Base-by-base conservation (phyloP, 2,797 vertebrate genomes). In the Limosa lapponica region DNA sequence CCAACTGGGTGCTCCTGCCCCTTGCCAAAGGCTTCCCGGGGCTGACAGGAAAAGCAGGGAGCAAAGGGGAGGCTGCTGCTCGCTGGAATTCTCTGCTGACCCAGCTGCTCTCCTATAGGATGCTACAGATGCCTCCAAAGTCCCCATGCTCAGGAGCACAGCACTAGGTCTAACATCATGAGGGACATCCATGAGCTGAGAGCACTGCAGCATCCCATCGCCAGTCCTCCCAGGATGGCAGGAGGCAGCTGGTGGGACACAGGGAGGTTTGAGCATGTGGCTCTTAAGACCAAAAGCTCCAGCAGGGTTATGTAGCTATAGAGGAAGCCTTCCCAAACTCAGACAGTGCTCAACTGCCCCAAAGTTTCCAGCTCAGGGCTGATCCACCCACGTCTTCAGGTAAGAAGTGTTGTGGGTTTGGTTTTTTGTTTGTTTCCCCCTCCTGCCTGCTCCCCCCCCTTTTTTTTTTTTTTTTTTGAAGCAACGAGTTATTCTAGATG, bases 401-500 rank as follows among this genome's bases (percentile, higher is more conserved):
- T 91, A 49, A 82, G 30, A 82, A 69, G 49, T 36, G 54, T 52
- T 87, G 23, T 6, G 6, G 37, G 12, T 59, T 59, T 59, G 34
- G n/a, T 3, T 23, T 14, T 23, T 18, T 22, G 27, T 15, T 14
- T 27, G 43, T 20, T 32, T 18, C 8, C 25, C 12, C 1, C 0
- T 37, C 37, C 37, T 37, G 37, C 37, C 37, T 37, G 37, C 5
- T 11, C 3, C 5, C 9, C 1, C 4, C 4, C 18, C 6, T 2
- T 4, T 39, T 24, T 16, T 16, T 41, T 5, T 41, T 19, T 55
- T 58, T 37, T 59, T 64, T 65, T 72, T 36, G 0, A 78, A 90
- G 72, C 51, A 87, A 79, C 10, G 0, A 87, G 69, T 80, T 91
- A 73, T 67, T 95, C 67, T 85, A 80, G 87, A 85, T 66, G 48